Evolutionary conservation across 2,797 vertebrate species (phyloP).

Genomic region (Australoheros facetus): DNA sequence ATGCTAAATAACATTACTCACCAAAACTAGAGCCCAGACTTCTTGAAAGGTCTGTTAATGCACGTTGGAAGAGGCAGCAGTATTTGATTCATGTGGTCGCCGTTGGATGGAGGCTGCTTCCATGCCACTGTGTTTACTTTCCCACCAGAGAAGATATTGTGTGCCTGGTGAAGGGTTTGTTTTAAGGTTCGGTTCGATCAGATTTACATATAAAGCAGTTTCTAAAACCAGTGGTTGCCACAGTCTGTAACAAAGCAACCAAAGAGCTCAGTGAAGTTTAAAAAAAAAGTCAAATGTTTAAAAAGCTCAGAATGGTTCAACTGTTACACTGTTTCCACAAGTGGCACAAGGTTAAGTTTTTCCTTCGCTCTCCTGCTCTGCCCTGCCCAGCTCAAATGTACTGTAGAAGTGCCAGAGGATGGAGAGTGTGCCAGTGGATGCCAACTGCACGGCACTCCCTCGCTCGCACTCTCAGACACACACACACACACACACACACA

Average conservation of each 20-base stretch:
- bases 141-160: neutral
- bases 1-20: neutral
- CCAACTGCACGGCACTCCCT: slow-evolving; percentile 24
- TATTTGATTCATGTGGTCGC: neutral
- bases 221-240: neutral
- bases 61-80: neutral
- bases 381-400: slow-evolving; percentile 54
- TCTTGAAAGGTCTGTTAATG: neutral
- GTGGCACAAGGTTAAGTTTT: slow-evolving; percentile 54
- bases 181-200: neutral
- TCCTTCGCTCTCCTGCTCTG: slow-evolving; percentile 43
- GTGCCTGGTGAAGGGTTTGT: neutral
- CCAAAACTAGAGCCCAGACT: neutral
- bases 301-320: slow-evolving; percentile 31
- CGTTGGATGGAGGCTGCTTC: neutral
- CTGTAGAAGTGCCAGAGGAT: slow-evolving; percentile 25
- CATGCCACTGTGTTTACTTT: neutral
- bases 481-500: no score
- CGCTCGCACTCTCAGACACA: neutral
- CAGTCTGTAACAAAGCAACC: slow-evolving; percentile 9
- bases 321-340: slow-evolving; percentile 49
- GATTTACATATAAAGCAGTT: slow-evolving; percentile 21
- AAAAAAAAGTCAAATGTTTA: neutral
- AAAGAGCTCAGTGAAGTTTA: slow-evolving; percentile 11
- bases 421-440: slow-evolving; percentile 38